Evolutionary conservation across 2,797 vertebrate genomes (phyloP), one percentile per base, ranked within the genome.

Genomic region (Eospalax fontanierii): DNA sequence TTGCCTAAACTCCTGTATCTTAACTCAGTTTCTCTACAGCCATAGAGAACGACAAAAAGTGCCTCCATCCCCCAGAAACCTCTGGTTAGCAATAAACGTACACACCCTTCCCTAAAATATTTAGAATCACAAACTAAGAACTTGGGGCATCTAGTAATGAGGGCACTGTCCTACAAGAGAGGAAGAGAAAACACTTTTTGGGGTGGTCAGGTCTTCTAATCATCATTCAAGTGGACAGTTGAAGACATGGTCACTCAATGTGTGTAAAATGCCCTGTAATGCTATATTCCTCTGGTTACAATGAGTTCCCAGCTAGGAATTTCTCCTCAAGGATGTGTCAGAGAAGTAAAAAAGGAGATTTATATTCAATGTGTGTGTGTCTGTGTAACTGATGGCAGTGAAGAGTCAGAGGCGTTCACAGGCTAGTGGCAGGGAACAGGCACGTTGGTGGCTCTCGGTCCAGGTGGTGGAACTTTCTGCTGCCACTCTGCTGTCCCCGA

Each of bases 101-200:
- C 2, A 2, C 0, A 2, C 1, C 43, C 73, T 66, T 1, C 1
- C 0, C 50, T 15, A 33, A n/a, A 75, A 16, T 1, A 6, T 19
- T 11, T 21, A 87, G 19, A 19, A 0, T 2, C 1, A 2, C 2
- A 5, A 30, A 16, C 50, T 22, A 6, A 65, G 35, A 61, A 61
- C 22, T 15, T n/a, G 35, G n/a, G 12, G n/a, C 22, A 10, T 38
- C 43, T 46, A 21, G 35, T 38, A 19, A 30, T 10, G 26, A 50
- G 26, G 16, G 10, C 0, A 1, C 4, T 4, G 16, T 6, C 35
- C 71, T 21, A 11, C 35, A 19, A 21, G 6, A 66, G 57, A 74
- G 30, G 66, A 78, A 12, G 26, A 38, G 30, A 12, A 6, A 35
- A 33, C 24, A 30, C 0, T 46, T 18, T 73, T 21, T 18, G 68